Conservation (phyloP, 2,888 invertebrate genomes). For the Ellobium chinense region DNA sequence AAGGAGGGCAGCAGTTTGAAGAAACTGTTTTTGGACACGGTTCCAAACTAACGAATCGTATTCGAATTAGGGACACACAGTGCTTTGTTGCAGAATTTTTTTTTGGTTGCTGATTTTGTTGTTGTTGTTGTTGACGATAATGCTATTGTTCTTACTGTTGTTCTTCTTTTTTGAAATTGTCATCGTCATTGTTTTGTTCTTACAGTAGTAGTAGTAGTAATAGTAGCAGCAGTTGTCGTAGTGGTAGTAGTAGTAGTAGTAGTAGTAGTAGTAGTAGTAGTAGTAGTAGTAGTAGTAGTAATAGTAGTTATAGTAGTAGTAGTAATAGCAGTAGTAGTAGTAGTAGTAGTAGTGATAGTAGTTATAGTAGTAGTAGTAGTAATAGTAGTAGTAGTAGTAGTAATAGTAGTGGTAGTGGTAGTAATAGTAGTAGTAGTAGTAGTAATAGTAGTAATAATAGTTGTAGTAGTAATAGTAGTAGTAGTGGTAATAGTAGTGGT, state of each 20-base stretch:
- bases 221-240: not conserved
- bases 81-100: too few relatives aligned
- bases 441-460: conserved; percentile 12
- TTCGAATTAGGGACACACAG: too few relatives aligned
- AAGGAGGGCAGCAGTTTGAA: too few relatives aligned
- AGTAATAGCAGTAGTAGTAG: conserved; percentile 24
- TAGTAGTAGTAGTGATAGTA: conserved; percentile 5
- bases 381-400: conserved; percentile 19
- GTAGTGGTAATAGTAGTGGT: not conserved
- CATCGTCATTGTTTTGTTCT: too few relatives aligned
- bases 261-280: conserved; percentile 23
- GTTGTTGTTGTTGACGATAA: too few relatives aligned
- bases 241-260: conserved; percentile 17
- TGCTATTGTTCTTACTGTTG: too few relatives aligned
- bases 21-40: too few relatives aligned
- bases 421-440: not conserved
- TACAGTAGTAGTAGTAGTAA: not conserved
- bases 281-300: conserved; percentile 19
- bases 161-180: not conserved
- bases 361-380: conserved; percentile 29
- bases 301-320: conserved; percentile 31
- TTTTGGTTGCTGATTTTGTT: too few relatives aligned
- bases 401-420: conserved; percentile 9
- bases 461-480: conserved; percentile 24
- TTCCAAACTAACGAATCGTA: too few relatives aligned